Evolutionary conservation across 2,113 vertebrate species (phyloP).

Genomic region (Microtus richardsoni): DNA sequence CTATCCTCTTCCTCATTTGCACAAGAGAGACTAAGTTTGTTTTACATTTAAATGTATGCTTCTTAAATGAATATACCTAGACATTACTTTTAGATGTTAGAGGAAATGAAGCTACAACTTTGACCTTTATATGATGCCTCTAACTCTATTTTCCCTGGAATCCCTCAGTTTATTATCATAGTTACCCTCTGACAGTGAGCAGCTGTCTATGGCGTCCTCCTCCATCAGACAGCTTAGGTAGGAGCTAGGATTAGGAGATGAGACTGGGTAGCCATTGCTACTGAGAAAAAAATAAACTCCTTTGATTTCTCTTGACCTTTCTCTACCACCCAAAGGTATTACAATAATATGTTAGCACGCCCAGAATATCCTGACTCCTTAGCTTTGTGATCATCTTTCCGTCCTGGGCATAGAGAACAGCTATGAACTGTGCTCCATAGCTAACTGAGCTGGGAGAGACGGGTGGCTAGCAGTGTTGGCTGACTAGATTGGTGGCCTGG

Average conservation of each 20-base stretch:
- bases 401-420: neutral
- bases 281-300: neutral
- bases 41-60: constrained; percentile 46
- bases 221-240: neutral
- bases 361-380: neutral
- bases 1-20: constrained; percentile 27
- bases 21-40: constrained; percentile 9
- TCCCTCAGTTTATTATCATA: constrained; percentile 16
- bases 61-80: neutral
- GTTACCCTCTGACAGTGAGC: neutral
- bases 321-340: neutral
- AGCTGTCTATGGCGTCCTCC: neutral
- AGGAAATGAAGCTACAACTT: constrained; percentile 45
- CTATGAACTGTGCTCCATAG: neutral
- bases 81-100: neutral
- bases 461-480: neutral
- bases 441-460: neutral
- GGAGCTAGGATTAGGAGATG: neutral
- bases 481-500: neutral
- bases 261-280: constrained; percentile 20
- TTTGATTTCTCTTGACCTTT: neutral
- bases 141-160: neutral
- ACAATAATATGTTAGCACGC: neutral
- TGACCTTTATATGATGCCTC: constrained; percentile 27
- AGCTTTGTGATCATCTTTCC: neutral